These are phyloP conservation scores for Tachuris rubrigastra DNA, from an alignment of 2,113 vertebrate species.

Conservation along the genomic window DNA sequence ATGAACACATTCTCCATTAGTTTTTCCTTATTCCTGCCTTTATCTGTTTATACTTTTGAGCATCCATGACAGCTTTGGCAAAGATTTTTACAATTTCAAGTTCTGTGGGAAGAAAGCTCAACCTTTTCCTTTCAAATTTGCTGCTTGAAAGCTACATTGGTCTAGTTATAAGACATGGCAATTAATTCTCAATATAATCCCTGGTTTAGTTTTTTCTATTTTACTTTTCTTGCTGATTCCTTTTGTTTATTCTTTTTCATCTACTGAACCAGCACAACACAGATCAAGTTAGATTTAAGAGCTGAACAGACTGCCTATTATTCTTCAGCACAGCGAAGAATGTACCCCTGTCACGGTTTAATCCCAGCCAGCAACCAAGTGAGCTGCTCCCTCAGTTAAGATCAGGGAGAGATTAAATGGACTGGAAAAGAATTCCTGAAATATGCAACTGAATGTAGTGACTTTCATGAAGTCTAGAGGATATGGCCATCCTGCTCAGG, in stretches of 20 bases:
- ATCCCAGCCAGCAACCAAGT: neutral
- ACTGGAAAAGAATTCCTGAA: neutral
- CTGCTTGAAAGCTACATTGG: neutral
- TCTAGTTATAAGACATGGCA: neutral
- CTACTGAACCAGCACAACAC: neutral
- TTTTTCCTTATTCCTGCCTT: neutral
- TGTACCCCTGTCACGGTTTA: neutral
- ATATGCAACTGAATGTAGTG: neutral
- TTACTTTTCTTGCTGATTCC: neutral
- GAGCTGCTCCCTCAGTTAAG: neutral
- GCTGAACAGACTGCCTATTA: neutral
- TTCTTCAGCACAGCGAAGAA: neutral
- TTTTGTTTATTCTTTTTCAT: neutral
- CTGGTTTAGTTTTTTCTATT: neutral
- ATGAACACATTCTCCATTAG: neutral
- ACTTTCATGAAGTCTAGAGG: neutral
- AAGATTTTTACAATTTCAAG: neutral
- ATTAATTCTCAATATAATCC: neutral
- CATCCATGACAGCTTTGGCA: neutral
- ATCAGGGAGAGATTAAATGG: neutral
- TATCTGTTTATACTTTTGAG: neutral
- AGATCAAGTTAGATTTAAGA: neutral
- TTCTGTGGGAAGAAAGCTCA: rapidly evolving
- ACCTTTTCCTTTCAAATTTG: neutral
- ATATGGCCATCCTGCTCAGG: neutral